These are phyloP conservation scores for Trematomus loennbergii DNA, from an alignment of 2,113 vertebrate species.

Conservation along the genomic window DNA sequence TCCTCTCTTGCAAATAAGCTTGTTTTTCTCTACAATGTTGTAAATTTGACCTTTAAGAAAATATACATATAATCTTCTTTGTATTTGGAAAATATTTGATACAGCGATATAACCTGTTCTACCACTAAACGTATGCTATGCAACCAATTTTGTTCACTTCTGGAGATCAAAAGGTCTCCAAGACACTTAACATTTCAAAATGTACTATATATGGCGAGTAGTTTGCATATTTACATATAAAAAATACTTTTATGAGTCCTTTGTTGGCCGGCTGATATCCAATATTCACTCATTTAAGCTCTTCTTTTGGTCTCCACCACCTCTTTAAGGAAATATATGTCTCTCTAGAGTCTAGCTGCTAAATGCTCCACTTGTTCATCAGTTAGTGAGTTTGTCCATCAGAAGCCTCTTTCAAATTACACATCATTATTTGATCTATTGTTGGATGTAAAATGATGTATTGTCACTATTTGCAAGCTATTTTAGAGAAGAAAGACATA, in stretches of 20 bases:
- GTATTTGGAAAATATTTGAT: not conserved
- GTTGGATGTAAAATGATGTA: not conserved
- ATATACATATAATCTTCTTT: not conserved
- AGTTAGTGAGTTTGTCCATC: not conserved
- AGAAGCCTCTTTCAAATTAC: not conserved
- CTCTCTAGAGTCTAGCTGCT: not conserved
- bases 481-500: no score
- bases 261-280: not conserved
- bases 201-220: not conserved
- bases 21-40: slow-evolving; percentile 12
- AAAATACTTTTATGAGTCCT: not conserved
- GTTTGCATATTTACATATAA: not conserved
- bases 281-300: not conserved
- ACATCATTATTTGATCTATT: not conserved
- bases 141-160: not conserved
- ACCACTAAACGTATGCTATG: not conserved
- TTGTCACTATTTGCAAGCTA: not conserved
- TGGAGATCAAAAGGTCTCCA: not conserved
- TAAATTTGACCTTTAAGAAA: no score
- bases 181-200: not conserved
- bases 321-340: not conserved
- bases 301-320: slow-evolving; percentile 2
- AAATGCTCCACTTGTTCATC: not conserved
- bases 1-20: slow-evolving; percentile 24
- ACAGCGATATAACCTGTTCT: not conserved